phyloP scores from a whole-genome alignment of 1,140 invertebrate species.

The Drosophila dunni region DNA sequence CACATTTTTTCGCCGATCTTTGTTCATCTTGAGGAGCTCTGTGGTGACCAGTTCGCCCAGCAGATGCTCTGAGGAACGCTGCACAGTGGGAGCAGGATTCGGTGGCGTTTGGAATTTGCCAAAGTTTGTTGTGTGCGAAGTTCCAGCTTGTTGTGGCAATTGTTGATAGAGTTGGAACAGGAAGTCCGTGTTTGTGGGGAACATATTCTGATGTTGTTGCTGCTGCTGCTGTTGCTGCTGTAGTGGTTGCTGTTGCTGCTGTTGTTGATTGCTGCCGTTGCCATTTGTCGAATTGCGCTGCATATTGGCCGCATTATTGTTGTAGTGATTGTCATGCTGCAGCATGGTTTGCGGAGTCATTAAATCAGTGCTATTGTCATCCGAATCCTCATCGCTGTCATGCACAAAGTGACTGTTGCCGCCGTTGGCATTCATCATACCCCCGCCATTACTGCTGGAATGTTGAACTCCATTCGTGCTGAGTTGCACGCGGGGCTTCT shows the following conservation, averaged over 20 bases:
- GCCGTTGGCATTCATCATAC: constrained; percentile 39
- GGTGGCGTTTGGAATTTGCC: constrained; percentile 73
- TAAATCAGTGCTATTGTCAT: constrained; percentile 71
- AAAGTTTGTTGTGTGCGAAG: constrained; percentile 64
- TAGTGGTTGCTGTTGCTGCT: constrained; percentile 48
- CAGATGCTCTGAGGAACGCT: constrained; percentile 79
- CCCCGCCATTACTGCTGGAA: constrained; percentile 44
- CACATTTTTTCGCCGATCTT: constrained; percentile 78
- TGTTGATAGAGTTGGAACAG: constrained; percentile 83
- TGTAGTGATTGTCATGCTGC: constrained; percentile 67
- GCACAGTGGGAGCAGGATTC: constrained; percentile 53
- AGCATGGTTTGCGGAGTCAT: constrained; percentile 62
- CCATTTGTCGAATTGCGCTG: constrained; percentile 45
- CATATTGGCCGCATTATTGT: constrained; percentile 47
- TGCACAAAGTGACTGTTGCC: constrained; percentile 50
- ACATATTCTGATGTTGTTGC: constrained; percentile 66
- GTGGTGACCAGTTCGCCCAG: constrained; percentile 82
- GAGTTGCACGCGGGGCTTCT: constrained; percentile 73
- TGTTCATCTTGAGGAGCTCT: constrained; percentile 82
- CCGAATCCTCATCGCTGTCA: constrained; percentile 78
- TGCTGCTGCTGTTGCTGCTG: constrained; percentile 35
- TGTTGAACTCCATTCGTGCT: constrained; percentile 56
- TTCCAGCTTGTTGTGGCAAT: constrained; percentile 64
- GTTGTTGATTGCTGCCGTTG: constrained; percentile 38
- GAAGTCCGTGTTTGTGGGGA: constrained; percentile 79